Evolutionary conservation across 1,140 invertebrate species (phyloP), one percentile per base, ranked within the genome.

Genomic region (Aphelenchoides avenae): DNA sequence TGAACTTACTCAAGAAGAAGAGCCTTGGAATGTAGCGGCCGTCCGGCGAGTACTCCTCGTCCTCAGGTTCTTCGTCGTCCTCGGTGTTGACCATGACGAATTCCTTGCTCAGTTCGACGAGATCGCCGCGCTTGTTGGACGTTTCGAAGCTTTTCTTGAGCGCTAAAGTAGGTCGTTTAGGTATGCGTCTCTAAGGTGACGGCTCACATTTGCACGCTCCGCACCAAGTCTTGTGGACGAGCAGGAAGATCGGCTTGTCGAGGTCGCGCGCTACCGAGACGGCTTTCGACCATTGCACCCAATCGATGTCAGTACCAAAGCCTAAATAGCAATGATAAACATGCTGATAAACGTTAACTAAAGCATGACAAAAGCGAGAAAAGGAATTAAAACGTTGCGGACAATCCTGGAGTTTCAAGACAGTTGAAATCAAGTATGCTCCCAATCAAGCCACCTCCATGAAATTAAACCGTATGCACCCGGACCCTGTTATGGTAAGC

Each of bases 291-390:
- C 70, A 77, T 20, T 51, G 13, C 18, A 75, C 65, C 72, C 72
- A 75, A 15, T 75, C 66, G 37, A 75, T 77, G 13, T 77, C 74
- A 18, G 18, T 41, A 36, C 57, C 57, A 26, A 64, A 60, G n/a
- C 57, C 57, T 60, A 49, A 51, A 51, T 18, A 30, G 15, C 34
- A 34, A 11, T n/a, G n/a, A 90, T n/a, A n/a, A n/a, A n/a, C n/a
- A n/a, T n/a, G n/a, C n/a, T n/a, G n/a, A n/a, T n/a, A n/a, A n/a
- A n/a, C n/a, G n/a, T n/a, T n/a, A n/a, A n/a, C n/a, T n/a, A n/a
- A n/a, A n/a, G n/a, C n/a, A n/a, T n/a, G n/a, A n/a, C n/a, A n/a
- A n/a, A n/a, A n/a, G n/a, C n/a, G n/a, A n/a, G n/a, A n/a, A n/a
- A n/a, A n/a, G n/a, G n/a, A n/a, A n/a, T n/a, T n/a, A n/a, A n/a